Evolutionary conservation across 2,888 invertebrate genomes (phyloP), one percentile per base, ranked within the genome.

Genomic region (Amiota minor): DNA sequence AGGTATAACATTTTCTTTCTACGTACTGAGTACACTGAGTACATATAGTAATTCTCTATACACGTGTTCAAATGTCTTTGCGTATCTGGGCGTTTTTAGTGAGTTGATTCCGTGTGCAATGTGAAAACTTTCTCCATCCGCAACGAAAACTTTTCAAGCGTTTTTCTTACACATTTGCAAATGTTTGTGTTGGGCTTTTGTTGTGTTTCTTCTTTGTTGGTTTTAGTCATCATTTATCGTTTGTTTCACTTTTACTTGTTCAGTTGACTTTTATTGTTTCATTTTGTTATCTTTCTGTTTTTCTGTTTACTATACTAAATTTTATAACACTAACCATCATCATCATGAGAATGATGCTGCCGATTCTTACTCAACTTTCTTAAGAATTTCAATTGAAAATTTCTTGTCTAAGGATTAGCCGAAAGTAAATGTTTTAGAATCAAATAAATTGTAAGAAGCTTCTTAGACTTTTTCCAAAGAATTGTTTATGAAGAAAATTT

Each of bases 51-150:
- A 23, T 23, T 23, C 23, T 6, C 35, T 35, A 35, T 35, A 6
- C 35, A 6, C 6, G 35, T 35, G 6, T 35, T 2, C 3, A 23
- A 23, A 23, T 23, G 23, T 3, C 23, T 23, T 23, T 23, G 23
- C 6, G 35, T 6, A 65, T 18, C 67, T 75, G 75, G 79, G 81
- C 74, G 83, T 75, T 75, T 83, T 59, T 78, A 77, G 83, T 78
- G 79, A 81, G 81, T 82, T 82, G 35, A 71, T 74, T 74, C 75
- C 82, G 78, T 81, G 81, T 86, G 85, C 74, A 82, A 81, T 86
- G 85, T 74, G 78, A 80, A 86, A 87, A 87, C 78, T 88, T 87
- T 87, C 75, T 80, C 80, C 85, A 83, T 85, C 81, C 81, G 50
- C 49, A 20, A 53, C 74, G 77, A 47, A 81, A 85, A 81, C 75